Percentiles rank a stretch among this genome's conserved stretches.
Conservation (phyloP, 1,140 invertebrate species). For the Berghia stephanieae region DNA sequence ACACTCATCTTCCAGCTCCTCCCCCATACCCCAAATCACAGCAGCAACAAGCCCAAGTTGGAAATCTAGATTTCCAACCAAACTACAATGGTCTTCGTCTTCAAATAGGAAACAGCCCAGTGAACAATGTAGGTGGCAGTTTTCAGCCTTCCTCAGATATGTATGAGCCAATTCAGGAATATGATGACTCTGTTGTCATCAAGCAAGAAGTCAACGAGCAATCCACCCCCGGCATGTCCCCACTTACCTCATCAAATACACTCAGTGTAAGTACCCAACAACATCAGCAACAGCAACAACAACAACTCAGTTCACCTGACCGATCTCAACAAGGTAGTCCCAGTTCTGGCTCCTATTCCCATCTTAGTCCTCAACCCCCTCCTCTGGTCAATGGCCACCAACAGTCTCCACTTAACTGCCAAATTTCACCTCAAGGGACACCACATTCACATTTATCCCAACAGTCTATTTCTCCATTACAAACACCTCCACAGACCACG, state of each 20-base stretch:
- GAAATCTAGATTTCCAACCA: constrained; percentile 18
- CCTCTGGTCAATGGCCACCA: constrained; percentile 16
- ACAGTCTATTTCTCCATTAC: background rate
- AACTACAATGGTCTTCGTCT: constrained; percentile 20
- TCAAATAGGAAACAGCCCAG: constrained; percentile 26
- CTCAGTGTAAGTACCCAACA: constrained; percentile 47
- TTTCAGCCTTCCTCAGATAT: constrained; percentile 25
- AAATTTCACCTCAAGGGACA: constrained; percentile 41
- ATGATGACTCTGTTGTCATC: constrained; percentile 37
- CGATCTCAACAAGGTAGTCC: constrained; percentile 54
- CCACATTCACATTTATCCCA: constrained; percentile 1
- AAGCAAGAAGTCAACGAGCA: constrained; percentile 32
- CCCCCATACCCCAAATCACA: constrained; percentile 44
- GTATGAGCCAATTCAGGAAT: constrained; percentile 26
- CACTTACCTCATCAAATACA: background rate
- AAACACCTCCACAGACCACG: too few species aligned
- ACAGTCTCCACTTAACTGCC: constrained; percentile 30
- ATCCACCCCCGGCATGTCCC: constrained; percentile 25
- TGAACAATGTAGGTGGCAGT: constrained; percentile 23
- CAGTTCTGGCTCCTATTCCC: constrained; percentile 19
- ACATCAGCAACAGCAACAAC: too few species aligned
- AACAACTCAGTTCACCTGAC: constrained; percentile 42
- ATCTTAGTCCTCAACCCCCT: constrained; percentile 32
- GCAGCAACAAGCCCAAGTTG: constrained; percentile 33
- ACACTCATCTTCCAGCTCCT: constrained; percentile 43